These are phyloP conservation scores for Disparrhopalites patrizii DNA, from an alignment of 2,888 invertebrate genomes.

Conservation along the genomic window DNA sequence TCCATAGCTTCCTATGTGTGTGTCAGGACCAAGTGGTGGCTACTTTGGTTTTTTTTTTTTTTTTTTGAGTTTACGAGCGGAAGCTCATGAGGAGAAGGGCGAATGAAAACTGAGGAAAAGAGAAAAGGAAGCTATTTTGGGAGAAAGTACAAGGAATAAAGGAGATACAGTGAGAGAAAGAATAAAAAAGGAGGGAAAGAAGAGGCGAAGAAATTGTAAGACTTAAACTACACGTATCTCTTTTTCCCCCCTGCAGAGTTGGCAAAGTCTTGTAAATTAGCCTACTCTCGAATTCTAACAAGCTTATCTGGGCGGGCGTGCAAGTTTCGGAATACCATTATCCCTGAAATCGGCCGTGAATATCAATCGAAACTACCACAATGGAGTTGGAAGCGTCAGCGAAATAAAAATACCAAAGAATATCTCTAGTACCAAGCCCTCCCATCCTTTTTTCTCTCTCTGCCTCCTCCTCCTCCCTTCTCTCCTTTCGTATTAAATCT, in stretches of 20 bases:
- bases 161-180: too few relatives aligned
- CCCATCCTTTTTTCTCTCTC: neutral
- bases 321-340: constrained; percentile 35
- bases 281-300: constrained; percentile 35
- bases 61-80: constrained; percentile 10
- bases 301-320: constrained; percentile 33
- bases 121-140: too few relatives aligned
- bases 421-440: too few relatives aligned
- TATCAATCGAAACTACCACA: constrained; percentile 34
- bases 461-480: neutral
- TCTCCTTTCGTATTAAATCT: neutral
- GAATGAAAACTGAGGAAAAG: too few relatives aligned
- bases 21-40: constrained; percentile 3
- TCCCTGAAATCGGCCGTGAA: constrained; percentile 37
- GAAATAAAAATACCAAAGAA: constrained; percentile 16
- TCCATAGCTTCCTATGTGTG: too few relatives aligned
- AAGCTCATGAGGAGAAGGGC: constrained; percentile 2
- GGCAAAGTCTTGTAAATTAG: constrained; percentile 37
- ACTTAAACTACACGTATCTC: constrained; percentile 15
- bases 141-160: too few relatives aligned
- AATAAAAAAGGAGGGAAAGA: neutral
- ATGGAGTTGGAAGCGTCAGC: constrained; percentile 17
- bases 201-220: constrained; percentile 1
- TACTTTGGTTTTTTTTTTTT: neutral
- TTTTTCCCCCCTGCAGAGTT: constrained; percentile 17